Evolutionary conservation across 1,140 invertebrate species (phyloP).

Genomic region (Cyclina sinensis): DNA sequence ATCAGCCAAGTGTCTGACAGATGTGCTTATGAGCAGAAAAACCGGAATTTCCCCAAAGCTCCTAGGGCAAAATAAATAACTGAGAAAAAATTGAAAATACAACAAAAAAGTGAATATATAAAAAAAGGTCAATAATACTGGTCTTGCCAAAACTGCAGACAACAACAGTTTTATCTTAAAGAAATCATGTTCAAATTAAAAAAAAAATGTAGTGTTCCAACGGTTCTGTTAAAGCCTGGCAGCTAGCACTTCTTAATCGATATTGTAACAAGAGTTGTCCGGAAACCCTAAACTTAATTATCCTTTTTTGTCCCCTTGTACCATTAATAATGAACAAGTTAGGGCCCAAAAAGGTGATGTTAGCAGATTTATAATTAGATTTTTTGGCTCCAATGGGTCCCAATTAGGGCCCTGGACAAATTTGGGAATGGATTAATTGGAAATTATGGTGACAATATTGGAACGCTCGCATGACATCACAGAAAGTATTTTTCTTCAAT

Average conservation of each 20-base stretch:
- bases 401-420: constrained; percentile 41
- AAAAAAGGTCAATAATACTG: not conserved
- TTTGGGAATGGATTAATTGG: constrained; percentile 40
- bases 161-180: not conserved
- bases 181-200: not conserved
- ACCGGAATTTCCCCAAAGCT: constrained; percentile 8
- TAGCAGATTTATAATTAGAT: constrained; percentile 32
- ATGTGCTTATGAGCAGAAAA: constrained; percentile 1
- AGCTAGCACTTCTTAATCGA: not conserved
- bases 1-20: constrained; percentile 23
- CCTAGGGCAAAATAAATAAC: not conserved
- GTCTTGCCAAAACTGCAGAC: not conserved
- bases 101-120: constrained; percentile 1
- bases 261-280: not conserved
- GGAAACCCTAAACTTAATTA: constrained; percentile 41
- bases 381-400: constrained; percentile 12
- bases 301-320: constrained; percentile 33
- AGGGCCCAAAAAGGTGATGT: constrained; percentile 30
- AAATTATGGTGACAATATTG: constrained; percentile 12
- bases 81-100: constrained; percentile 45
- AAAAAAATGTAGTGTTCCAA: not conserved
- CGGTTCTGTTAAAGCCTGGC: not conserved
- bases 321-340: constrained; percentile 42
- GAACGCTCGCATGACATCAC: constrained; percentile 43
- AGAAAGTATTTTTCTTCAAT: constrained; percentile 16